These are phyloP conservation scores for Spilogale gracilis DNA, from an alignment of 2,113 vertebrate genomes.

Conservation along the genomic window DNA sequence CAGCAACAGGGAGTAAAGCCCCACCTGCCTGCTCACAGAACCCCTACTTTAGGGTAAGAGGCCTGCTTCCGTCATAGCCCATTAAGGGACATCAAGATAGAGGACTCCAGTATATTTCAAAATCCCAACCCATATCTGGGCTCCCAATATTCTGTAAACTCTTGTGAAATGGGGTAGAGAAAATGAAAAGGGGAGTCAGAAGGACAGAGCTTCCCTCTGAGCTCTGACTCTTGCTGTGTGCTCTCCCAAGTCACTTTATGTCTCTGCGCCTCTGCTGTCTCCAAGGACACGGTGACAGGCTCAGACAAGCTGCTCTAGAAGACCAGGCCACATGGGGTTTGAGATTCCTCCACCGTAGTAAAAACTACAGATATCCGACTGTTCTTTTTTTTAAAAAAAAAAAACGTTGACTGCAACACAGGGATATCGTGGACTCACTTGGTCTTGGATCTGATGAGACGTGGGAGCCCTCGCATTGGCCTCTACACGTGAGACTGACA, in stretches of 20 bases:
- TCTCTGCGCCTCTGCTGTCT: neutral
- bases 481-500: neutral
- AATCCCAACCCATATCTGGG: neutral
- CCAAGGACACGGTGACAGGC: neutral
- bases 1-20: neutral
- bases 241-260: neutral
- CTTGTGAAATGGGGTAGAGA: neutral
- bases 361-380: neutral
- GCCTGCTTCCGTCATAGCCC: neutral
- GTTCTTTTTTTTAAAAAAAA: neutral
- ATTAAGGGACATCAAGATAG: no score
- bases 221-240: neutral
- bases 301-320: neutral
- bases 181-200: neutral
- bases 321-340: neutral
- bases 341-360: neutral
- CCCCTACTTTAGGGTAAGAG: neutral
- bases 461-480: neutral
- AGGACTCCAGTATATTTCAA: neutral
- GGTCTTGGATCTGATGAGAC: neutral
- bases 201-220: neutral
- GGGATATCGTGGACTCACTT: neutral
- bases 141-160: neutral
- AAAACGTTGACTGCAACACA: neutral
- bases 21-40: rapidly evolving